A percentile compares a stretch with the other conserved stretches of the same genome.
Evolutionary conservation across 2,797 vertebrate genomes (phyloP).

Genomic region (Pteronotus mesoamericanus): DNA sequence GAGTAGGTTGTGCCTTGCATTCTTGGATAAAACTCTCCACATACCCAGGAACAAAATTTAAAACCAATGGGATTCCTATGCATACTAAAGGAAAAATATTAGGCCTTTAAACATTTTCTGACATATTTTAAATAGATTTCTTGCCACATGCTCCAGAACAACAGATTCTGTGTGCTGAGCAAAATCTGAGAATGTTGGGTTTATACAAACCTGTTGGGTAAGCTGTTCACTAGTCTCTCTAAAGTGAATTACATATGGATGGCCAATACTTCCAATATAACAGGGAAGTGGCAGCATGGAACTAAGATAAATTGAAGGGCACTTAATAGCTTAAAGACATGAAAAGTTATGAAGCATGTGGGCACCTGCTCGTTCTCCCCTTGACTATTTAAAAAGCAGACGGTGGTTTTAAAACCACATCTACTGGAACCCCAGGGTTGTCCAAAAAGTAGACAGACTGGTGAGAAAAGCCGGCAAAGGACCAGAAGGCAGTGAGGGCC

Average conservation of each 20-base stretch:
- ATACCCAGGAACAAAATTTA: background rate
- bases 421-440: background rate
- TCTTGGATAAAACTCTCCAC: background rate
- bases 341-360: background rate
- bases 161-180: background rate
- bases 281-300: background rate
- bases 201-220: background rate
- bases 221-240: background rate
- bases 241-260: background rate
- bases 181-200: background rate
- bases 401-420: background rate
- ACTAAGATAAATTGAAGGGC: background rate
- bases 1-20: background rate
- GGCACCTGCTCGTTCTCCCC: background rate
- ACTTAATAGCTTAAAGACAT: background rate
- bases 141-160: background rate
- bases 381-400: background rate
- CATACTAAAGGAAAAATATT: background rate
- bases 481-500: background rate
- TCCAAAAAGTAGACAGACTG: background rate
- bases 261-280: background rate
- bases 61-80: background rate
- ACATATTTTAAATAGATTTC: background rate
- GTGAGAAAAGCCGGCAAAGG: background rate
- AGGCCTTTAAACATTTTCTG: background rate